Conservation (phyloP, 2,888 invertebrate species). For the Sarcophaga carnaria region DNA sequence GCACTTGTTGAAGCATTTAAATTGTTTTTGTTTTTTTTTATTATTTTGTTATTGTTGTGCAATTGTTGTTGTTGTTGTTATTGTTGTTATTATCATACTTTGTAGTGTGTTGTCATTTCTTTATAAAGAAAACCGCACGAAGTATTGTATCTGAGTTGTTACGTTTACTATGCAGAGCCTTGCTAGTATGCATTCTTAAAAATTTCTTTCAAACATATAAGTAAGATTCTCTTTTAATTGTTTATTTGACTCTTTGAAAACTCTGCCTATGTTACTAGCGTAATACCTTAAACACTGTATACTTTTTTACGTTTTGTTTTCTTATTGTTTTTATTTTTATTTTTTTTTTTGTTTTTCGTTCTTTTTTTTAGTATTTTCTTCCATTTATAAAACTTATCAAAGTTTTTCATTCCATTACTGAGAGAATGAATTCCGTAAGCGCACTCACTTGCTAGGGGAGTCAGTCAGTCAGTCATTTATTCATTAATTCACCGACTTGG, state of each 20-base stretch:
- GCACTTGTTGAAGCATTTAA: slow-evolving; percentile 41
- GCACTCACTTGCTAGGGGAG: not conserved
- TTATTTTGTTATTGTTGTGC: slow-evolving; percentile 29
- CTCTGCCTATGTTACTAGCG: not conserved
- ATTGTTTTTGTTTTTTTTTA: slow-evolving; percentile 25
- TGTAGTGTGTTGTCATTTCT: slow-evolving; percentile 45
- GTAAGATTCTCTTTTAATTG: not conserved
- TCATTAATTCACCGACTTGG: slow-evolving; percentile 4
- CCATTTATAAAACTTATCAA: slow-evolving; percentile 40
- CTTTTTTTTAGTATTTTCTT: slow-evolving; percentile 16
- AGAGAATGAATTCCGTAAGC: slow-evolving; percentile 28
- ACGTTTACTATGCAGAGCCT: not conserved
- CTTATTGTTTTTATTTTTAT: not conserved
- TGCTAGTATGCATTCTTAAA: too few species aligned
- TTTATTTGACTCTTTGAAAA: not conserved
- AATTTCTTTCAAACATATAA: too few species aligned
- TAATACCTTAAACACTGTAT: not conserved
- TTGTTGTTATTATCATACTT: not conserved
- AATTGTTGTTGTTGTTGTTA: slow-evolving; percentile 9
- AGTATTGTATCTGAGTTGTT: slow-evolving; percentile 17
- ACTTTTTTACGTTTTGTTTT: not conserved
- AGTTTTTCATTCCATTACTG: slow-evolving; percentile 35
- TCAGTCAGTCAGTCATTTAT: not conserved
- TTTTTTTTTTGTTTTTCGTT: too few species aligned
- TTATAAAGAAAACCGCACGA: slow-evolving; percentile 55